phyloP scores from a whole-genome alignment of 2,113 vertebrate genomes.

The Platysternon megacephalum region DNA sequence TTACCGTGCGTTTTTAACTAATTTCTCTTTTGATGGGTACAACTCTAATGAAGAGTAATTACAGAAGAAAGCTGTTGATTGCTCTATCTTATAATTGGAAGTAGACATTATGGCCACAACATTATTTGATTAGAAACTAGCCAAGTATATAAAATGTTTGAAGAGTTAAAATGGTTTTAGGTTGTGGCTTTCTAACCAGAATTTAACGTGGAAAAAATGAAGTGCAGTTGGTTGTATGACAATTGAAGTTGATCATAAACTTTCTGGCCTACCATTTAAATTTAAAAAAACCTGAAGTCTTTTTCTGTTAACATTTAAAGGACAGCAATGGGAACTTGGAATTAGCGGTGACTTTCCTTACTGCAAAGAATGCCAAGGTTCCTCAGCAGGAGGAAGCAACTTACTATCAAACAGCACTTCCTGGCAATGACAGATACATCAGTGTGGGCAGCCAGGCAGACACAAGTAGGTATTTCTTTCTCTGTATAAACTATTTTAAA shows the following conservation, averaged over 20 bases:
- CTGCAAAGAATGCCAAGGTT: conserved; percentile 93
- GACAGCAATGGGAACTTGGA: conserved; percentile 97
- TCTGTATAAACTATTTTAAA: background rate
- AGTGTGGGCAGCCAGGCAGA: conserved; percentile 98
- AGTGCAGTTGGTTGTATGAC: background rate
- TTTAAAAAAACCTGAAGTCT: background rate
- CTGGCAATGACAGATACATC: conserved; percentile 94
- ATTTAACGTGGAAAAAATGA: background rate
- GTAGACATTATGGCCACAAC: background rate
- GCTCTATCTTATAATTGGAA: background rate
- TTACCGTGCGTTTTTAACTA: accelerated
- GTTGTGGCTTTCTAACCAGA: background rate
- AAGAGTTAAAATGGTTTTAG: background rate
- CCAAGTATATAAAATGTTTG: background rate
- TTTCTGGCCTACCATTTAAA: background rate
- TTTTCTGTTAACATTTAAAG: conserved; percentile 76
- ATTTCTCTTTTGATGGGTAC: background rate
- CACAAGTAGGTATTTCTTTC: conserved; percentile 85
- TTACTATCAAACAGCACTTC: conserved; percentile 94
- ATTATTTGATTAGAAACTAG: background rate
- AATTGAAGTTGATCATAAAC: background rate
- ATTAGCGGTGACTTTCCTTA: conserved; percentile 94
- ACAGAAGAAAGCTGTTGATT: background rate
- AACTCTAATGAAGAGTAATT: background rate
- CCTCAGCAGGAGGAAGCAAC: conserved; percentile 92